phyloP scores from a whole-genome alignment of 2,797 vertebrate species.

The Amazona finschi region DNA sequence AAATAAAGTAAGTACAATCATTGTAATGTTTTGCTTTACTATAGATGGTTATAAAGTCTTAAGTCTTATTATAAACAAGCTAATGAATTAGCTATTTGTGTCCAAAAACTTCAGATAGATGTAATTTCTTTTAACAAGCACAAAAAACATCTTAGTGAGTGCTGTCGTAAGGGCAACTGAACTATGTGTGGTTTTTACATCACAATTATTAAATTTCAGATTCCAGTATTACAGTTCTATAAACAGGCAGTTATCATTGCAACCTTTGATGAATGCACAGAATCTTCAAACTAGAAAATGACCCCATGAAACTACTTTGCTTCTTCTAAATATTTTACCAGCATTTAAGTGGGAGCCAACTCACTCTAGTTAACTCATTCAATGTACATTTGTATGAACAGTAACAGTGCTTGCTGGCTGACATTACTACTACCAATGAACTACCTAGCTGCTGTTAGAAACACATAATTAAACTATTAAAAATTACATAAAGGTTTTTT shows the following conservation, averaged over 20 bases:
- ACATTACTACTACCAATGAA: not conserved
- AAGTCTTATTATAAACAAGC: not conserved
- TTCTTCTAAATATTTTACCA: not conserved
- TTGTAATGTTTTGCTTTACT: not conserved
- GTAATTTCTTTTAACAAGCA: not conserved
- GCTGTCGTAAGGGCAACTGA: not conserved
- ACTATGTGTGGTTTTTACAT: not conserved
- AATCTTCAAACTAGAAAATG: not conserved
- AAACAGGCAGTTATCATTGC: not conserved
- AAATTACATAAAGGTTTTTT: not conserved
- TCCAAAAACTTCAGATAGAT: not conserved
- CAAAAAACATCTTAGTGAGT: not conserved
- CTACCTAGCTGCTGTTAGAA: not conserved
- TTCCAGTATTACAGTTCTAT: not conserved
- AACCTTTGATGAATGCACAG: not conserved
- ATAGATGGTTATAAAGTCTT: not conserved
- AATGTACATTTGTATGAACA: not conserved
- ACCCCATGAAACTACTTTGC: not conserved
- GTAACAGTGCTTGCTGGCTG: not conserved
- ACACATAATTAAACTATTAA: not conserved
- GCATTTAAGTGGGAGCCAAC: not conserved
- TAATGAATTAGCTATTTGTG: not conserved
- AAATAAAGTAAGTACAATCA: not conserved
- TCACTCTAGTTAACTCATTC: not conserved
- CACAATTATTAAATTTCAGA: not conserved